Evolutionary conservation across 2,888 invertebrate species (phyloP).

Genomic region (Chydorus sphaericus): DNA sequence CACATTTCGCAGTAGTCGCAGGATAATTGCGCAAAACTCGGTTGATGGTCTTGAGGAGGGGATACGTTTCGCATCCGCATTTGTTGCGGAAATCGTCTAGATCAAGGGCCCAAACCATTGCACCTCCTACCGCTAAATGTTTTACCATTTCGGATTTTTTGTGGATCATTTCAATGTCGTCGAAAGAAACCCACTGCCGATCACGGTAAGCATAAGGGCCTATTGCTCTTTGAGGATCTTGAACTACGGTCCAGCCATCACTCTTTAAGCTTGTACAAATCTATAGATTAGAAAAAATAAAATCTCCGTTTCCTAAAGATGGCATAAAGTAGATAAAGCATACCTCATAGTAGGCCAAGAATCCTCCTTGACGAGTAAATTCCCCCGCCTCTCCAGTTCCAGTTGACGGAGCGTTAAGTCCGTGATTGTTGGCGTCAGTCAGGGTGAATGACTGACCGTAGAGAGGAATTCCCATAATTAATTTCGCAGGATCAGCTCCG

Average conservation of each 20-base stretch:
- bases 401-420: slow-evolving; percentile 57
- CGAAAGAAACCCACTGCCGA: slow-evolving; percentile 30
- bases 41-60: slow-evolving; percentile 63
- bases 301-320: too few species aligned
- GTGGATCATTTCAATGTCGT: slow-evolving; percentile 27
- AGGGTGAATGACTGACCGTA: slow-evolving; percentile 75
- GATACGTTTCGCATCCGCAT: slow-evolving; percentile 68
- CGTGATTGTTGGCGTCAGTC: slow-evolving; percentile 42
- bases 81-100: slow-evolving; percentile 37
- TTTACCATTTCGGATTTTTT: slow-evolving; percentile 25
- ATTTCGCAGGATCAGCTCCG: slow-evolving; percentile 63
- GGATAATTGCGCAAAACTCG: slow-evolving; percentile 39
- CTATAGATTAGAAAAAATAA: slow-evolving; percentile 17
- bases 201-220: slow-evolving; percentile 28
- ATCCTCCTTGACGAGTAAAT: slow-evolving; percentile 69
- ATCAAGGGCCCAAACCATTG: slow-evolving; percentile 27
- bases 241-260: slow-evolving; percentile 26
- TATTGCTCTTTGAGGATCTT: slow-evolving; percentile 23
- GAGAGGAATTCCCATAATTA: slow-evolving; percentile 76
- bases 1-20: background rate
- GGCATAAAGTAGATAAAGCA: too few species aligned
- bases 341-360: slow-evolving; percentile 75
- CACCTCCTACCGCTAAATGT: slow-evolving; percentile 25
- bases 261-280: slow-evolving; percentile 19
- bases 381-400: slow-evolving; percentile 71